Conservation (phyloP, 2,797 vertebrate species). For the Enteromius trimaculatus region DNA sequence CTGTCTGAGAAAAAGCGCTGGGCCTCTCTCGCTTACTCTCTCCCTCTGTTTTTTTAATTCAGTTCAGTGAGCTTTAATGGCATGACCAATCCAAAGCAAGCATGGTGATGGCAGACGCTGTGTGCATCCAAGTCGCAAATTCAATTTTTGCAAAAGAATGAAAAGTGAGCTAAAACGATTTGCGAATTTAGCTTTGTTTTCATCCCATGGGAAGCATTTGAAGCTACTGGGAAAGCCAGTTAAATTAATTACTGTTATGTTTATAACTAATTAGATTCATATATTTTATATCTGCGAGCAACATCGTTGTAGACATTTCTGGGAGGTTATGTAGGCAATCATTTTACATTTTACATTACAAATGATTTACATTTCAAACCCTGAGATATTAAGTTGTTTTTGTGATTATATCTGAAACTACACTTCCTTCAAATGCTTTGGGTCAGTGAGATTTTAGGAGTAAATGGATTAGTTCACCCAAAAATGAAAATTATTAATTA, state of each 20-base stretch:
- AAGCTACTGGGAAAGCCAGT: neutral
- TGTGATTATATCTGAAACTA: neutral
- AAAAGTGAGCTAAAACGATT: neutral
- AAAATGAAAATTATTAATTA: too few species aligned
- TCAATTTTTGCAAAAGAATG: neutral
- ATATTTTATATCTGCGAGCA: neutral
- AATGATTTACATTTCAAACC: neutral
- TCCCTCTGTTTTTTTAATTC: neutral
- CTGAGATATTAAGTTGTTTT: neutral
- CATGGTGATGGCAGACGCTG: neutral
- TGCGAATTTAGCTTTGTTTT: neutral
- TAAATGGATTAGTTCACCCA: too few species aligned
- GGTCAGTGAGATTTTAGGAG: neutral
- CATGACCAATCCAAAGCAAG: constrained; percentile 3
- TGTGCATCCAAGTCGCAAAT: neutral
- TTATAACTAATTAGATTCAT: neutral
- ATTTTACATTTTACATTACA: neutral
- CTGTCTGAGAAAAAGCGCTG: constrained; percentile 40
- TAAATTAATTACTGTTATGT: neutral
- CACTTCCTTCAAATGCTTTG: neutral
- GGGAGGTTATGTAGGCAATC: neutral
- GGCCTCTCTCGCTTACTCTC: neutral
- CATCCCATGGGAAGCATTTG: neutral
- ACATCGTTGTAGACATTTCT: neutral
- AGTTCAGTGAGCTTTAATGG: neutral